Base-by-base conservation (phyloP, 2,888 invertebrate species). In the Drosophila sordidapex region DNA sequence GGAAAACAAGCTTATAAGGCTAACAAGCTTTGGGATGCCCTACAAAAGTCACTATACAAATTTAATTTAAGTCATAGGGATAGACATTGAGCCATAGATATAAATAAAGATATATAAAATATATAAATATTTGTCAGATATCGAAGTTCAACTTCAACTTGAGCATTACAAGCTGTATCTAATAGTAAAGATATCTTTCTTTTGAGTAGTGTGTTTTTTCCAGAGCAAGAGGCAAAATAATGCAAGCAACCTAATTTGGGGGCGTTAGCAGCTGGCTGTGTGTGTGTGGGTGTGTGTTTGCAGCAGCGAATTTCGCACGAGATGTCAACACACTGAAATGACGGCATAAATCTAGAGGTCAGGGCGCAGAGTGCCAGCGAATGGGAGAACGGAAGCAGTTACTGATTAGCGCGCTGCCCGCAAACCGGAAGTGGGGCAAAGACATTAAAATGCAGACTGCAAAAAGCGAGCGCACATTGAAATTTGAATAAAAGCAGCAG, bases 401-500 rank as follows among this genome's bases (percentile, higher is more conserved):
- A 63, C 79, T 74, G 81, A 82, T 81, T 76, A 81, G 69, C 80
- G 69, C 74, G 63, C 62, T 60, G 46, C 56, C 36, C 10, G 33
- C 52, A 48, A 62, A 66, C 49, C 81, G 79, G 77, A 81, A 81
- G 46, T 72, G 79, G 54, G 64, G 71, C 73, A 81, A 74, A 74
- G 40, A 66, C 72, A 80, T 80, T 80, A 72, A 79, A 79, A 80
- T 79, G 80, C 80, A 80, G 73, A 80, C 46, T 70, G 74, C 63
- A 80, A 79, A 62, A 74, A 29, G 56, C 13, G 18, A 38, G 64
- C 54, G 69, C 33, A 56, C 74, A 65, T 52, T 62, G 29, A 68
- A 74, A 78, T 77, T 78, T 78, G 52, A 74, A 76, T 76, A 76
- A 71, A 61, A 48, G 60, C 53, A 46, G 51, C 33, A 67, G 70